Evolutionary conservation across 2,888 invertebrate genomes (phyloP), one percentile per base, ranked within the genome.

Genomic region (Yponomeuta cagnagella): DNA sequence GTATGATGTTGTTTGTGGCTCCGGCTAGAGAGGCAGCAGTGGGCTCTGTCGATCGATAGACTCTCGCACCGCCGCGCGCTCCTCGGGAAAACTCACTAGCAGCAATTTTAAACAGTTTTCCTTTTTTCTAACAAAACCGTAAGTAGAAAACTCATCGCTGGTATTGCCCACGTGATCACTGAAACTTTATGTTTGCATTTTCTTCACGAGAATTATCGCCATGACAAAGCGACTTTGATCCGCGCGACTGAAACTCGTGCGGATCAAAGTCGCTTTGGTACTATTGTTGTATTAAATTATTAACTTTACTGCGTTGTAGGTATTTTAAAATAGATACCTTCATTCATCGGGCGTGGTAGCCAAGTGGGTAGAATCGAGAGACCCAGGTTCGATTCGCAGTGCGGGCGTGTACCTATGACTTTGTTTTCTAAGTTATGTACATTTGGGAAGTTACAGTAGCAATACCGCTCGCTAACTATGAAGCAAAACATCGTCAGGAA

Each of bases 21-120:
- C 71, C 73, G 73, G 72, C 73, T 80, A 74, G 76, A 77, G 74
- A 76, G 76, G 80, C 86, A 81, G 90, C 88, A 87, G 88, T 88
- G 86, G 82, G 83, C 78, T 80, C 79, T 78, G 79, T 77, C 81
- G 87, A 89, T 90, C 90, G 84, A 90, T 90, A 89, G 74, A 75
- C 78, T 82, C 78, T 83, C 78, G 79, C 67, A 5, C 1, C 37
- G 6, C 37, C 43, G 31, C 67, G 74, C 75, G 72, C 78, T 77
- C 75, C 4, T n/a, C 72, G 78, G 82, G 83, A 82, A 86, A 88
- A 86, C 80, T 82, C 80, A 79, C 84, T 82, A 80, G 86, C 86
- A 87, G 82, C 80, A 88, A 84, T 85, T 89, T 89, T 80, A 77
- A 88, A 85, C 78, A 76, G 76, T 76, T 77, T 74, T 75, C 75